phyloP scores from a whole-genome alignment of 2,113 vertebrate genomes.

The Hippolais icterina region DNA sequence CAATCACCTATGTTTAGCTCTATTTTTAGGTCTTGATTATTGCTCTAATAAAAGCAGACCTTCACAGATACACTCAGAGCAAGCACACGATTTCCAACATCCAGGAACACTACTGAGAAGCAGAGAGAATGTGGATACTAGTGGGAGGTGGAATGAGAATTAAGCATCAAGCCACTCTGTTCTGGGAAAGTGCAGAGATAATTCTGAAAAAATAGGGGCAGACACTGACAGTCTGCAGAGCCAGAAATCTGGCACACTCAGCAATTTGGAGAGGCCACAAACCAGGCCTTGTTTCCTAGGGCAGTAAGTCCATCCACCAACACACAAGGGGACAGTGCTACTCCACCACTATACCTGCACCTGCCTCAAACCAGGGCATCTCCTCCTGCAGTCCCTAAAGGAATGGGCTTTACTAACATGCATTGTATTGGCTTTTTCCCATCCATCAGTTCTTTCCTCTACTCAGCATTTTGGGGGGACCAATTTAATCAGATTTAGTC shows the following conservation, averaged over 20 bases:
- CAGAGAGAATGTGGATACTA: background rate
- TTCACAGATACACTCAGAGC: background rate
- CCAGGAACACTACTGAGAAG: background rate
- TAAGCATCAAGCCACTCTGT: background rate
- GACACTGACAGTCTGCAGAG: background rate
- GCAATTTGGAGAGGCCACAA: background rate
- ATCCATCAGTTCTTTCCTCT: background rate
- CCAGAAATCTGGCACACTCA: background rate
- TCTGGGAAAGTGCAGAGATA: background rate
- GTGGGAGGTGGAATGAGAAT: background rate
- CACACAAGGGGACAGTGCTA: background rate
- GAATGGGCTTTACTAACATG: background rate
- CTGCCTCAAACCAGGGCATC: background rate
- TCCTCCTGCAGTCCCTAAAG: background rate
- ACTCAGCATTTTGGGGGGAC: background rate
- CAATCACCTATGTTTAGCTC: background rate
- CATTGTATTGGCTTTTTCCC: background rate
- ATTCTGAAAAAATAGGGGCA: background rate
- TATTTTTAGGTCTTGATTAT: background rate
- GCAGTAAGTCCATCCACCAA: background rate
- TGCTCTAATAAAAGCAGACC: slow-evolving; percentile 7
- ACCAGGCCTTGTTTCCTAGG: background rate
- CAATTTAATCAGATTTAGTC: background rate
- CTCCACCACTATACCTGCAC: background rate
- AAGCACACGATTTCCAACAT: background rate